Evolutionary conservation across 2,888 invertebrate genomes (phyloP).

Genomic region (Archips crataeganus): DNA sequence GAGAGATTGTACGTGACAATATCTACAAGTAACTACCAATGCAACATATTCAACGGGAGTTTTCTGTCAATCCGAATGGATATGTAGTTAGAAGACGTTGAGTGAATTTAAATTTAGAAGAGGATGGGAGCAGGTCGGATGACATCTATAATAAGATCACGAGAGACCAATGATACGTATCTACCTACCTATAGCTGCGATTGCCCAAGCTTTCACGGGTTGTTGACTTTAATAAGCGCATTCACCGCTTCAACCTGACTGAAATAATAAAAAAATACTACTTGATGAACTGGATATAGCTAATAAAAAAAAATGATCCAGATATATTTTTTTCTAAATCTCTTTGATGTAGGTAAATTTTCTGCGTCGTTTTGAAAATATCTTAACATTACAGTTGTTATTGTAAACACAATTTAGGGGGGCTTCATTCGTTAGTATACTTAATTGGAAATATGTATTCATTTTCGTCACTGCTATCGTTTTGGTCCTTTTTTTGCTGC

Average conservation of each 20-base stretch:
- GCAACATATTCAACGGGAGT: slow-evolving; percentile 44
- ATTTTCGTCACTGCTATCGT: slow-evolving; percentile 39
- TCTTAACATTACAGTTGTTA: background rate
- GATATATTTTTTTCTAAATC: background rate
- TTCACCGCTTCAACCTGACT: slow-evolving; percentile 42
- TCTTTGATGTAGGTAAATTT: too few species aligned
- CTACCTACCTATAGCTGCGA: slow-evolving; percentile 60
- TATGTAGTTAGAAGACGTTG: slow-evolving; percentile 64
- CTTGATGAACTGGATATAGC: background rate
- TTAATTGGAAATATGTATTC: slow-evolving; percentile 27
- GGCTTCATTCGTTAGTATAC: background rate
- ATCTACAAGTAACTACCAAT: background rate
- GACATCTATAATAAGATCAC: slow-evolving; percentile 85
- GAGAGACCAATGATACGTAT: slow-evolving; percentile 78
- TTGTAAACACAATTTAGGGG: background rate
- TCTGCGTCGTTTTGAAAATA: background rate
- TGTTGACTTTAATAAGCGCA: slow-evolving; percentile 71
- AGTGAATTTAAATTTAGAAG: slow-evolving; percentile 81
- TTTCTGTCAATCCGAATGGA: slow-evolving; percentile 60
- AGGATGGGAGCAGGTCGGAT: slow-evolving; percentile 83
- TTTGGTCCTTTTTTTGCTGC: slow-evolving; percentile 58
- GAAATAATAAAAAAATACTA: slow-evolving; percentile 7
- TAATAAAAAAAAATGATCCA: background rate
- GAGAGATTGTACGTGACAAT: slow-evolving; percentile 12
- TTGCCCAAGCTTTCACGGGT: slow-evolving; percentile 80